Conservation (phyloP, 2,113 vertebrate genomes). For the Globicephala melas region DNA sequence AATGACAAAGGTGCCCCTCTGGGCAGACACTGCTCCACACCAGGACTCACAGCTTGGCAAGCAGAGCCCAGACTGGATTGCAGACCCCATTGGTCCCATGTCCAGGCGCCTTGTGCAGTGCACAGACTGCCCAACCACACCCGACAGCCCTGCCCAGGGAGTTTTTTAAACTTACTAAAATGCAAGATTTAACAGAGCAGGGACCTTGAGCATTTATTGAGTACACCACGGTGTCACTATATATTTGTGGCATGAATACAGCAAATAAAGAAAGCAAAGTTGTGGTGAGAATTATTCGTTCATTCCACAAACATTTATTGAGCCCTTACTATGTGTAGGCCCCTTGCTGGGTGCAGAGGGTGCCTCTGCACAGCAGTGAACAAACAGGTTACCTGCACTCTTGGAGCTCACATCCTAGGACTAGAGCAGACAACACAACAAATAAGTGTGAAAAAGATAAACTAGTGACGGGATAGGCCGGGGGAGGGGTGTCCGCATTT, state of each 20-base stretch:
- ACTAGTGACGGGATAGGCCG: not conserved
- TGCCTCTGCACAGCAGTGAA: not conserved
- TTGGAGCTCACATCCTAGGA: not conserved
- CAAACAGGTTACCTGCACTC: not conserved
- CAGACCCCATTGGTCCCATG: rapidly evolving
- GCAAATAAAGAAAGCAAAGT: not conserved
- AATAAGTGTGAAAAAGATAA: too few relatives aligned
- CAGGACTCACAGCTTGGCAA: not conserved
- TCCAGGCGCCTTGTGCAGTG: not conserved
- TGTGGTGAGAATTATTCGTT: not conserved
- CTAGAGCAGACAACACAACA: not conserved
- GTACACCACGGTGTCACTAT: not conserved
- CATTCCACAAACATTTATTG: not conserved
- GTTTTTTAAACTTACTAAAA: not conserved
- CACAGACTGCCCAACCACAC: not conserved
- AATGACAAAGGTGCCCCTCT: not conserved
- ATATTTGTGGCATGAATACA: not conserved
- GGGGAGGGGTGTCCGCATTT: too few relatives aligned
- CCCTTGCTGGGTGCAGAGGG: not conserved
- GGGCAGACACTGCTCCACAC: too few relatives aligned
- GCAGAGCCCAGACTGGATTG: not conserved
- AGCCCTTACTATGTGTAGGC: not conserved
- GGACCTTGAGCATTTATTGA: not conserved
- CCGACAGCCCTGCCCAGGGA: not conserved
- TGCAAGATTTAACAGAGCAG: not conserved